Percentiles rank a stretch among this genome's conserved stretches.
Evolutionary conservation across 2,113 vertebrate genomes (phyloP).

Genomic region (Spizaetus ornatus): DNA sequence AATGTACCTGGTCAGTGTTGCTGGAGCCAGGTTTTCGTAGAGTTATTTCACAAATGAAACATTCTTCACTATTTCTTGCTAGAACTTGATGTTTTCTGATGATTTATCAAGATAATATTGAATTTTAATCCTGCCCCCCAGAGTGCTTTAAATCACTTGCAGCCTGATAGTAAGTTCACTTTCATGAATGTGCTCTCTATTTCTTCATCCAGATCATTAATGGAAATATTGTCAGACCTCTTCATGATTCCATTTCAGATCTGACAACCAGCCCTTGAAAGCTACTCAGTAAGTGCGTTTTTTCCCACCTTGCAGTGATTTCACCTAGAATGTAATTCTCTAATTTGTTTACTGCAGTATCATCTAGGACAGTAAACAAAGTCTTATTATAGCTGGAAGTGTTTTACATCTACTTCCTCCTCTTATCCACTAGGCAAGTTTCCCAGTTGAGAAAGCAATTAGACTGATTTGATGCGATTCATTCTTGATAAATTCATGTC

Average conservation of each 20-base stretch:
- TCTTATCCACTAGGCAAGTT: not conserved
- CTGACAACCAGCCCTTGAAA: constrained; percentile 41
- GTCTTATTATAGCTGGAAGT: not conserved
- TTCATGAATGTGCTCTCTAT: constrained; percentile 34
- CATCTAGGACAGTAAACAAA: not conserved
- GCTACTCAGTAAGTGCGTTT: constrained; percentile 15
- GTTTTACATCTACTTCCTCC: not conserved
- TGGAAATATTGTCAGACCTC: constrained; percentile 43
- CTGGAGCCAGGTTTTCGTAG: not conserved
- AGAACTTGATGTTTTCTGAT: not conserved
- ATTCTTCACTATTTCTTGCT: not conserved
- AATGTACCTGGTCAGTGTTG: not conserved
- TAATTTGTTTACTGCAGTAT: not conserved
- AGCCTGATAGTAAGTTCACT: not conserved
- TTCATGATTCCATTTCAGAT: constrained; percentile 50
- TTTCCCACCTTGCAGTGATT: not conserved
- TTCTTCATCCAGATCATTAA: constrained; percentile 53
- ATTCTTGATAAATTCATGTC: not conserved
- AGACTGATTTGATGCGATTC: not conserved
- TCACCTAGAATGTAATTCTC: not conserved
- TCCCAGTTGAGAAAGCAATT: not conserved
- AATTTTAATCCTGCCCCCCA: not conserved
- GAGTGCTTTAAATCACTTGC: not conserved
- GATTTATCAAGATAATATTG: not conserved
- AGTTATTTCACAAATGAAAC: not conserved